Evolutionary conservation across 2,113 vertebrate species (phyloP).

Genomic region (Epinephelus lanceolatus): DNA sequence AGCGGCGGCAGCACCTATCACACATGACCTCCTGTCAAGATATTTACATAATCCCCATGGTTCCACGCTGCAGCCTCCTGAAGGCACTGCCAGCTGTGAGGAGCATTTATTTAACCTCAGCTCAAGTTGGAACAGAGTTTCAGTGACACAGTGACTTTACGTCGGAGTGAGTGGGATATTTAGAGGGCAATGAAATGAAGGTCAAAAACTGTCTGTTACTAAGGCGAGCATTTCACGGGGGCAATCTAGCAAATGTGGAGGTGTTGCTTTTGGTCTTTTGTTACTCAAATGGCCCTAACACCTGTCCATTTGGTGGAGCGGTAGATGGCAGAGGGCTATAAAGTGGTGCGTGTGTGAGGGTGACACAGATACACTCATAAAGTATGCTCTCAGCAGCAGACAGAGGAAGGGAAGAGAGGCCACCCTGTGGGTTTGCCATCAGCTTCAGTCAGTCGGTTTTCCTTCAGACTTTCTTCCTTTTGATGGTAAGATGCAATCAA

Average conservation of each 20-base stretch:
- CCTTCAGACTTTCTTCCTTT: not conserved
- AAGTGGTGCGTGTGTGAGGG: conserved; percentile 32
- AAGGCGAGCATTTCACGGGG: conserved; percentile 12
- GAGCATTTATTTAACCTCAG: conserved; percentile 71
- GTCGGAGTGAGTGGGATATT: conserved; percentile 52
- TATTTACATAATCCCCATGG: conserved; percentile 80
- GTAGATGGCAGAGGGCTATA: conserved; percentile 32
- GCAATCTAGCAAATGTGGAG: conserved; percentile 73
- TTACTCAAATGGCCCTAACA: conserved; percentile 50
- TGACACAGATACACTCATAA: conserved; percentile 11
- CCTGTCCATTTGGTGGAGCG: conserved; percentile 71
- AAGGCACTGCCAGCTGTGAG: conserved; percentile 58
- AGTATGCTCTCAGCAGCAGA: conserved; percentile 45
- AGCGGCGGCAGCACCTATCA: conserved; percentile 55
- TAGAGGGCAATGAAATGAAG: conserved; percentile 52
- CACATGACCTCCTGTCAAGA: conserved; percentile 69
- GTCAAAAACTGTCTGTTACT: conserved; percentile 19
- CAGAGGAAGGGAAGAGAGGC: conserved; percentile 12
- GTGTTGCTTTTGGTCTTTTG: conserved; percentile 60
- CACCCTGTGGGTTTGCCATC: conserved; percentile 43
- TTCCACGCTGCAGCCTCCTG: conserved; percentile 61
- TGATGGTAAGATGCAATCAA: conserved; percentile 33
- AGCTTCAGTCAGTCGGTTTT: conserved; percentile 9
- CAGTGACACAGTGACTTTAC: conserved; percentile 60
- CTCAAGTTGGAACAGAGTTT: conserved; percentile 45